Percentiles rank a stretch among this genome's conserved stretches.
Evolutionary conservation across 2,113 vertebrate genomes (phyloP).

Genomic region (Glareola pratincola): DNA sequence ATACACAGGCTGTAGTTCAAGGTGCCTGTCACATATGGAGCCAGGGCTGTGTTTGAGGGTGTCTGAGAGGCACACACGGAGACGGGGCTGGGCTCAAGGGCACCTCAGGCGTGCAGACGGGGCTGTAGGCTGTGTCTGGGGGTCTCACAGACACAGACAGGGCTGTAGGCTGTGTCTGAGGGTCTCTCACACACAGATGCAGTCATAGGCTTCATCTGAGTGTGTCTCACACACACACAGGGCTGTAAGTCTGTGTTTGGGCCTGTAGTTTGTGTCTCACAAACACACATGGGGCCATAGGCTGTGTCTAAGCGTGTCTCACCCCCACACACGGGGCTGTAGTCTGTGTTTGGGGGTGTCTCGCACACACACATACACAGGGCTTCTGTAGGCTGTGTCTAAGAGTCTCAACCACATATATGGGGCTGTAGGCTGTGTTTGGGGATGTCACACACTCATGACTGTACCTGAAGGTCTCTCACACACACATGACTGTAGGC

Average conservation of each 20-base stretch:
- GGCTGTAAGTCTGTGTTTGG: no score
- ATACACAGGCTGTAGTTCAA: not conserved
- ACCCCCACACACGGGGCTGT: not conserved
- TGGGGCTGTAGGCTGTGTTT: not conserved
- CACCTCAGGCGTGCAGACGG: not conserved
- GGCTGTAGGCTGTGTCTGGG: not conserved
- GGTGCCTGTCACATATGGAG: not conserved
- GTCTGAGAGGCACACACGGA: not conserved
- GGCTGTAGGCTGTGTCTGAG: accelerated
- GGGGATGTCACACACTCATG: not conserved
- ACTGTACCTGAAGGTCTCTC: no score
- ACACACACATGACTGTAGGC: not conserved
- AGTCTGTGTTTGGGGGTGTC: no score
- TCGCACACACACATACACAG: not conserved
- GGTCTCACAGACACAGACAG: not conserved
- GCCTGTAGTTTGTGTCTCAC: not conserved
- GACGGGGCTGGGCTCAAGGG: no score
- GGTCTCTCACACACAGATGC: accelerated
- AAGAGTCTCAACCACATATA: no score
- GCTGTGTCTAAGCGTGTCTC: accelerated
- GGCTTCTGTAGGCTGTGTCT: no score
- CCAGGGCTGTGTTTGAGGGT: no score
- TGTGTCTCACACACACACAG: not conserved
- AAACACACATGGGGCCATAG: not conserved
- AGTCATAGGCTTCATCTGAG: not conserved